A percentile compares a stretch with the other conserved stretches of the same genome.
phyloP scores from a whole-genome alignment of 2,113 vertebrate species.

The Rhinopomastus cyanomelas region DNA sequence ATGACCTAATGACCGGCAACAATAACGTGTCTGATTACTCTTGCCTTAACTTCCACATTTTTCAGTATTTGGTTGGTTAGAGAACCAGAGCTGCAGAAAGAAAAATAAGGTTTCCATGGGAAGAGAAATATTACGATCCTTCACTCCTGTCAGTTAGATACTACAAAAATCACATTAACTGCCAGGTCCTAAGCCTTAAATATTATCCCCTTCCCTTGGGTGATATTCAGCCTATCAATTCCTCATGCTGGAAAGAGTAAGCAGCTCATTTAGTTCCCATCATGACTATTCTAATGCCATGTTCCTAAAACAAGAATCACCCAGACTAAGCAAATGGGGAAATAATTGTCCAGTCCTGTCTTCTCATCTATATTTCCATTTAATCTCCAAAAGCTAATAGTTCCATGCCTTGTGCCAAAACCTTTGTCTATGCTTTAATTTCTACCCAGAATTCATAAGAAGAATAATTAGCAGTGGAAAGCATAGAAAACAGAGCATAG shows the following conservation, averaged over 20 bases:
- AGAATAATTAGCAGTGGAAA: background rate
- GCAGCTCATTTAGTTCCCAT: conserved; percentile 36
- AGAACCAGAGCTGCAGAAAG: background rate
- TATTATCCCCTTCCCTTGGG: background rate
- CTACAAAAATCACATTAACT: background rate
- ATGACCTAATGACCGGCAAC: background rate
- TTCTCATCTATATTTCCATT: background rate
- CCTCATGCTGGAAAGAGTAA: background rate
- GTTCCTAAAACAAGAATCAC: background rate
- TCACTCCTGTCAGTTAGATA: background rate
- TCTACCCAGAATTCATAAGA: background rate
- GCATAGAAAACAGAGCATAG: background rate
- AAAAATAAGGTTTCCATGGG: conserved; percentile 1
- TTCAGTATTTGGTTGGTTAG: background rate
- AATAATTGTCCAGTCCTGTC: background rate
- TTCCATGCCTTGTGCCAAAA: background rate
- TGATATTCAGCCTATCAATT: conserved; percentile 27
- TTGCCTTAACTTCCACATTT: background rate
- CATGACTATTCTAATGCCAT: background rate
- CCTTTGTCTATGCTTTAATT: background rate
- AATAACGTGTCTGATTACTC: background rate
- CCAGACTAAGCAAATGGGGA: background rate
- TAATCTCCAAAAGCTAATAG: background rate
- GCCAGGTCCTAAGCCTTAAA: conserved; percentile 22
- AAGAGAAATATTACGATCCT: conserved; percentile 20